Base-by-base conservation (phyloP, 2,888 invertebrate species). In the Ferrisia virgata region DNA sequence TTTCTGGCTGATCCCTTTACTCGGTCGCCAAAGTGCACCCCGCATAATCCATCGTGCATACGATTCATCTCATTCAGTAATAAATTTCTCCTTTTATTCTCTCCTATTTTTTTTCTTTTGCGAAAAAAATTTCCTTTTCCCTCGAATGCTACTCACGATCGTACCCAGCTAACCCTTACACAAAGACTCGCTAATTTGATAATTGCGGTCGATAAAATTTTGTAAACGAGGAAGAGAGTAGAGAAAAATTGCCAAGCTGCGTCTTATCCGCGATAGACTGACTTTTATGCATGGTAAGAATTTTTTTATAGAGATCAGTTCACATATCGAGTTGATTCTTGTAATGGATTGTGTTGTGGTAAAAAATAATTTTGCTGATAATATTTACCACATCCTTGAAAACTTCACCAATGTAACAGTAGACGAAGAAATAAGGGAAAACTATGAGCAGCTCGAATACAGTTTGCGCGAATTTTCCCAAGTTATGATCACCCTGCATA, bases 331-430 rank as follows among this genome's bases (percentile, higher is more conserved):
- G 22, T 36, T 36, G 36, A 4, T 13, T 9, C 15, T 3, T 69
- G n/a, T 69, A 69, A 28, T 13, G 47, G 5, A 3, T 8, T 47
- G 13, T 2, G n/a, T n/a, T n/a, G n/a, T n/a, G n/a, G n/a, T n/a
- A n/a, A 18, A 4, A 47, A 47, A 47, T 47, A 18, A 47, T 13
- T 47, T n/a, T n/a, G n/a, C n/a, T n/a, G n/a, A n/a, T 8, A n/a
- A 22, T 22, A n/a, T 22, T 69, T 84, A 84, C 84, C 84, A 84
- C 79, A 13, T 78, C 78, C 58, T 84, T 78, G 58, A 84, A 84
- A 4, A 78, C 22, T 84, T 84, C 84, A n/a, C 84, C 84, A 53
- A 84, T 84, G 58, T 78, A 84, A 78, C 84, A 84, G n/a, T 84
- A 84, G 0, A 79, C 84, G 22, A 84, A 84, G 15, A 84, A 84